A percentile compares a stretch with the other conserved stretches of the same genome.
These are phyloP conservation scores for Clostera curtula DNA, from an alignment of 2,888 invertebrate genomes.

Conservation along the genomic window DNA sequence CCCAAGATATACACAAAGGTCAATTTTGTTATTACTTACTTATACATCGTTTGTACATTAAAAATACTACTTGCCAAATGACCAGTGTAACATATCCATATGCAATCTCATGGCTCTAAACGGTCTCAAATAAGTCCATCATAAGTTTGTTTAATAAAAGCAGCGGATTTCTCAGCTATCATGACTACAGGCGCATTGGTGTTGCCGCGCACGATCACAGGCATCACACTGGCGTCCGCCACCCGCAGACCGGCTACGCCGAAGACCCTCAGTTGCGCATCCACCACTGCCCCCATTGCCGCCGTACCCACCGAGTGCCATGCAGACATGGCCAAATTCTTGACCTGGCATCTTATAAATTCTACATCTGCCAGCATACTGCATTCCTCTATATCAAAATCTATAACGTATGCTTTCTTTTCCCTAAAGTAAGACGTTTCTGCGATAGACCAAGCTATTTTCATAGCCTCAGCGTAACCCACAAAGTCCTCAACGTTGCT, in stretches of 20 bases:
- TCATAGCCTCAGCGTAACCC: slow-evolving; percentile 37
- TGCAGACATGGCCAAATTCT: slow-evolving; percentile 42
- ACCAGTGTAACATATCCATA: no score
- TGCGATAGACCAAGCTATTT: slow-evolving; percentile 31
- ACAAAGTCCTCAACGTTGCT: slow-evolving; percentile 34
- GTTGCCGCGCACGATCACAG: slow-evolving; percentile 46
- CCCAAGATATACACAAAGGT: no score
- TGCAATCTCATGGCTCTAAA: no score
- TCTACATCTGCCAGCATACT: slow-evolving; percentile 30
- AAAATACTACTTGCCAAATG: no score
- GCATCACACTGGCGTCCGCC: slow-evolving; percentile 57
- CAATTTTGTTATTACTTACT: no score
- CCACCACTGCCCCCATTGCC: slow-evolving; percentile 49
- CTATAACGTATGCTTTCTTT: slow-evolving; percentile 35
- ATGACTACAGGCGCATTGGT: slow-evolving; percentile 58
- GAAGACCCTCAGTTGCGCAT: slow-evolving; percentile 32
- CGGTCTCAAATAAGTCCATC: no score
- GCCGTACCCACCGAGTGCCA: slow-evolving; percentile 61
- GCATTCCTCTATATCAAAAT: slow-evolving; percentile 36
- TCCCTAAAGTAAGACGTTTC: slow-evolving; percentile 39
- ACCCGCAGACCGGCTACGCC: slow-evolving; percentile 42
- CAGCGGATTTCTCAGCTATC: slow-evolving; percentile 54
- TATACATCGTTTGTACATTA: no score
- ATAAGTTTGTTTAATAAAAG: slow-evolving; percentile 40
- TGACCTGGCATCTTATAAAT: slow-evolving; percentile 57